phyloP scores from a whole-genome alignment of 2,797 vertebrate species.

The Hoplostethus mediterraneus region DNA sequence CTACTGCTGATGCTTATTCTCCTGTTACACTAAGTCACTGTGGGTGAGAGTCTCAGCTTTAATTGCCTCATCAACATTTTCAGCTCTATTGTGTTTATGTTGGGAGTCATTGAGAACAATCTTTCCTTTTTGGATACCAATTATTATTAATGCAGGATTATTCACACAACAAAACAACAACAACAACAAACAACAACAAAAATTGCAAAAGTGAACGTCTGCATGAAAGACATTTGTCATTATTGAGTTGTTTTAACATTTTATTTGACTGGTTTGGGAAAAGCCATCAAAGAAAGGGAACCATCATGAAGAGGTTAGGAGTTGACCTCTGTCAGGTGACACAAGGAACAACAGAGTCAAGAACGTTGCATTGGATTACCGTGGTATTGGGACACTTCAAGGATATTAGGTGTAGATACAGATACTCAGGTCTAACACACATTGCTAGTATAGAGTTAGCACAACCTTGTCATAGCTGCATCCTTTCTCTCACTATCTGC shows the following conservation, averaged over 20 bases:
- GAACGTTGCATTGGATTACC: no score
- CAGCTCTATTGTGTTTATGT: neutral
- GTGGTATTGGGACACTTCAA: no score
- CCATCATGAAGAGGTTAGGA: neutral
- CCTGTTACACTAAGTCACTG: neutral
- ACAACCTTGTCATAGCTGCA: no score
- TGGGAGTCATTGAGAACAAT: neutral
- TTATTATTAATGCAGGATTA: neutral
- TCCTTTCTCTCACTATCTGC: no score
- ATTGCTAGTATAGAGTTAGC: no score
- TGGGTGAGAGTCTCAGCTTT: neutral
- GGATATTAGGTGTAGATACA: no score
- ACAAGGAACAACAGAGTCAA: no score
- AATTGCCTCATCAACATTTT: neutral
- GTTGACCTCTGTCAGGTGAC: no score
- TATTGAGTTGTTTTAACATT: neutral
- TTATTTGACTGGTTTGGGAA: neutral
- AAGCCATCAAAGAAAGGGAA: neutral
- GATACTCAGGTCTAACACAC: no score
- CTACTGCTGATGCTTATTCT: neutral
- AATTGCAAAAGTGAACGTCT: neutral
- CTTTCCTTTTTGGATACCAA: neutral
- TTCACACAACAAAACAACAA: neutral
- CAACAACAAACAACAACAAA: neutral
- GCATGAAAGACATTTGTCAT: neutral